Evolutionary conservation across 2,797 vertebrate genomes (phyloP), one percentile per base, ranked within the genome.

Genomic region (Acrocephalus scirpaceus): DNA sequence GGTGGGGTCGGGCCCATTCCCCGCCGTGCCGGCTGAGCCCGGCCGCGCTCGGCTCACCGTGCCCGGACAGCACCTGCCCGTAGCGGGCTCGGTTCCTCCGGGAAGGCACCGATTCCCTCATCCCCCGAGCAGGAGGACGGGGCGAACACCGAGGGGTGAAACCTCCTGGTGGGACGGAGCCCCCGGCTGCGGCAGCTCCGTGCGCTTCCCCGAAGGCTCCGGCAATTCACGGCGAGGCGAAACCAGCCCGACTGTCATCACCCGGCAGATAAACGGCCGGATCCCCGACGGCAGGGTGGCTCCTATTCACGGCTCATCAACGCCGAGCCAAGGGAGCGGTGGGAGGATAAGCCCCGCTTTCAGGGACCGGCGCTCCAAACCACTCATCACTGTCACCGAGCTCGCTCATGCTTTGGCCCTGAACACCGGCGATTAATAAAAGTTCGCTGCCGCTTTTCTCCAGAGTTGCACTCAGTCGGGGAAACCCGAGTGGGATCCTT

Each of bases 241-340:
- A 96, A 95, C 32, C 92, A 93, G 93, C 93, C 76, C 64, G 80
- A 95, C 93, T 94, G 98, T 97, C 95, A 96, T 97, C 98, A 96
- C 98, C 97, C 97, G 95, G 97, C 96, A 98, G 98, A 98, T 93
- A 96, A 96, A 96, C 90, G 97, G 98, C 98, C 98, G 64, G 92
- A 85, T 79, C 94, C 86, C 83, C 79, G 93, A 92, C 97, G 97
- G 98, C 95, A 97, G 97, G 93, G 94, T 91, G 97, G 98, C 95
- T 94, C 76, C 93, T 94, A 96, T 97, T 92, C 93, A 86, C 90
- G 93, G 96, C 97, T 98, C 97, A 96, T 98, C 98, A 98, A 38
- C 90, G 50, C 80, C 80, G 88, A 92, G 89, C 23, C 87, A 32
- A 71, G 54, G 83, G 85, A 92, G 92, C 83, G 42, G 86, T 91